Base-by-base conservation (phyloP, 2,797 vertebrate genomes). In the Momotus momota region DNA sequence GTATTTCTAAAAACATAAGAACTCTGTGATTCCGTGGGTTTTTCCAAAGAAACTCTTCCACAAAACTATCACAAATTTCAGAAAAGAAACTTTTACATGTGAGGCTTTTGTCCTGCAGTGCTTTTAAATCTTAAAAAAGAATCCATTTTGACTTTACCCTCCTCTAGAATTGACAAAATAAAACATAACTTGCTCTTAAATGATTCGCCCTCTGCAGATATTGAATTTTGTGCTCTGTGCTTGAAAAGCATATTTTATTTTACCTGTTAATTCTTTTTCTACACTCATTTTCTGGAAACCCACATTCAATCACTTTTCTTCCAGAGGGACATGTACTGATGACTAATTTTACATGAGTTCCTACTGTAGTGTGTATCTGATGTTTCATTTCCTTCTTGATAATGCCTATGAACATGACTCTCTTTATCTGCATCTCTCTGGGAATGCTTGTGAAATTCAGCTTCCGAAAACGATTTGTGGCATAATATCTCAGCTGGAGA, bases 401-500 rank as follows among this genome's bases (percentile, higher is more conserved):
- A 96, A 96, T 89, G 67, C 57, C 67, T 95, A 70, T 86, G 84
- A 94, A 93, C 82, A 85, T 58, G 52, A 16, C 21, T 92, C 55
- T 90, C 48, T 94, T 90, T 93, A 90, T 96, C 90, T 94, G n/a
- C 41, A 58, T 45, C 86, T 95, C 88, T 89, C 86, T 95, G 91
- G 90, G 91, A 95, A 90, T 71, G 52, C 71, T 91, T 85, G 74
- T 95, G 93, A 94, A 94, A 95, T 94, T 92, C 84, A 90, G 64
- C 55, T 93, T 94, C 80, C 88, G 81, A 88, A 93, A 88, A 93
- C 90, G 67, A 95, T 95, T 94, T 94, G 83, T 90, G 61, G 81
- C 81, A 88, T 94, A 95, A 90, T 95, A 93, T 85, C 91, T 95
- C 93, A 74, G 90, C 71, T 96, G 88, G 90, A 95, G 86, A 95